Evolutionary conservation across 2,797 vertebrate species (phyloP), one percentile per base, ranked within the genome.

Genomic region (Serranus cabrilla): DNA sequence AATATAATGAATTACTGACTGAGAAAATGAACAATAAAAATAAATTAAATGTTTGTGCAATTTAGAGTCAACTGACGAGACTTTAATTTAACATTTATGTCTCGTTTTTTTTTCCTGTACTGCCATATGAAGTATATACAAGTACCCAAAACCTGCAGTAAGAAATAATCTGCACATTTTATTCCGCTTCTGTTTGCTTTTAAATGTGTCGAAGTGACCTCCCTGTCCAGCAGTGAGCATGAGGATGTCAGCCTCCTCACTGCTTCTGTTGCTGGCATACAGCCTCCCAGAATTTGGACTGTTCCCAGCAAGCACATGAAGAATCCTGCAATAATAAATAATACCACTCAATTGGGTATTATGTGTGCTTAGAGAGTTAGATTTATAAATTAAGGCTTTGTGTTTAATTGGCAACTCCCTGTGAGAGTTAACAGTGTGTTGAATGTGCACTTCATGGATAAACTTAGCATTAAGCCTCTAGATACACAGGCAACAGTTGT

Each of bases 341-440:
- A 88, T 80, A 86, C 86, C 85, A 85, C 84, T 90, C 85, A 88
- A 80, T 80, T 87, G 84, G 85, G 86, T 83, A 90, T 91, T 88
- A 91, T 86, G 80, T 86, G 80, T 89, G 67, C 81, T 91, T 88
- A 83, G 76, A 84, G 86, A 84, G 85, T 89, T 83, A 76, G 85
- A 88, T 91, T 90, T 76, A 91, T 91, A 92, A 91, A 93, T 91
- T 88, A 89, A 81, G 76, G 81, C 83, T 93, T 92, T 93, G 89
- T 94, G 84, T 89, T 86, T 89, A 87, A 91, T 89, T 89, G 83
- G 84, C 85, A 92, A 87, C 87, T 89, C 81, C 89, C 83, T 70
- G 73, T 84, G 81, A 80, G 69, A 89, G 88, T 87, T 93, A 91
- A 79, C 81, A 84, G 89, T 92, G 90, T 90, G 86, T 91, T 94